Conservation (phyloP, 2,113 vertebrate species). For the Elachura formosa region DNA sequence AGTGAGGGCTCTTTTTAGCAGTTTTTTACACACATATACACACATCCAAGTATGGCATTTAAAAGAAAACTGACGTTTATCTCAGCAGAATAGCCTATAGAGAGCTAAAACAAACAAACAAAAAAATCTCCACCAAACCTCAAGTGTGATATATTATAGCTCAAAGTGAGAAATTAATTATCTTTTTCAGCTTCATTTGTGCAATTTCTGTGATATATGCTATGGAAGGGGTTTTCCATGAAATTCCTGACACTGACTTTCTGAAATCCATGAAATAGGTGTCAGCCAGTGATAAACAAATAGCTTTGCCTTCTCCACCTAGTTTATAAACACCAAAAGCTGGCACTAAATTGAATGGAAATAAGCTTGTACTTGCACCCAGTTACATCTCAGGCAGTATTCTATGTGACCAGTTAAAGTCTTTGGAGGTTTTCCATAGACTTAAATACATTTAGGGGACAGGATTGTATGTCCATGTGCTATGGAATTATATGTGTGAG, state of each 20-base stretch:
- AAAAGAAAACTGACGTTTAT: background rate
- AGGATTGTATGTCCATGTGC: background rate
- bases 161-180: background rate
- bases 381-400: background rate
- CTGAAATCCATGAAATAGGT: background rate
- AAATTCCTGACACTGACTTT: background rate
- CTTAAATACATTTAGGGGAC: background rate
- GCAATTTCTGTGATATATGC: background rate
- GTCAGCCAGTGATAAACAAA: background rate
- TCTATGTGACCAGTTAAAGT: background rate
- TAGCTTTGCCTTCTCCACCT: background rate
- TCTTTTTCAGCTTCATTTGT: background rate
- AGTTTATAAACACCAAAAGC: background rate
- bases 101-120: background rate
- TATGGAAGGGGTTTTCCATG: background rate
- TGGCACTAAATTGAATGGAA: background rate
- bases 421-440: background rate
- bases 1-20: slow-evolving; percentile 46
- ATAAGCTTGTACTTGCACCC: background rate
- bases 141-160: background rate
- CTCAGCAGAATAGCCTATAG: background rate
- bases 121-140: no score
- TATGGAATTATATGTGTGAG: no score
- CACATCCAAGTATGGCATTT: rapidly evolving
- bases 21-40: background rate